Conservation (phyloP, 2,888 invertebrate genomes). For the Stratiomys singularior region DNA sequence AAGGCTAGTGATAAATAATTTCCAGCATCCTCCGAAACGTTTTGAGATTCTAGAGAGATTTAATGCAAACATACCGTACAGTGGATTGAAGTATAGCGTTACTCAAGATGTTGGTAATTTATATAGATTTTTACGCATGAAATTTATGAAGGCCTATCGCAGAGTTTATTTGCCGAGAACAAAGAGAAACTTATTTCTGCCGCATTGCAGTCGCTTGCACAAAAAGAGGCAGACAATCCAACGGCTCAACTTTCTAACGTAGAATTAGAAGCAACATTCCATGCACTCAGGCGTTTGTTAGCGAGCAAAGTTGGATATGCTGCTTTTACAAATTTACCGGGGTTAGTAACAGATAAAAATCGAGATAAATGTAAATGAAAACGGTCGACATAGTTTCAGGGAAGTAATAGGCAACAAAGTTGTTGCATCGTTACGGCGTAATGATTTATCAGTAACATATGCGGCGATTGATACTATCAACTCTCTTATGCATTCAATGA, state of each 20-base stretch:
- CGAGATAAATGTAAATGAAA: no score
- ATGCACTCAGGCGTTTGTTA: conserved; percentile 89
- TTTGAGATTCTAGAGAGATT: conserved; percentile 91
- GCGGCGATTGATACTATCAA: conserved; percentile 97
- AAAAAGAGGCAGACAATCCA: conserved; percentile 74
- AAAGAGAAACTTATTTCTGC: conserved; percentile 96
- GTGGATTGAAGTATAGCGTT: conserved; percentile 94
- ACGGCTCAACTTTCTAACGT: conserved; percentile 70
- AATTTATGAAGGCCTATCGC: conserved; percentile 58
- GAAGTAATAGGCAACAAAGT: conserved; percentile 95
- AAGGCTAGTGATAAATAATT: conserved; percentile 70
- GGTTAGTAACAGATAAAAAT: conserved; percentile 70
- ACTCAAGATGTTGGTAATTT: conserved; percentile 87
- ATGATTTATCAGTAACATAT: conserved; percentile 91
- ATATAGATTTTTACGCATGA: conserved; percentile 31
- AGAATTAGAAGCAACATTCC: conserved; percentile 94
- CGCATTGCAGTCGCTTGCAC: conserved; percentile 86
- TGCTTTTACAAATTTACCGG: conserved; percentile 89
- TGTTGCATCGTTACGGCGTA: conserved; percentile 86
- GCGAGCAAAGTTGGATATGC: conserved; percentile 99
- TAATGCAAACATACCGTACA: conserved; percentile 97
- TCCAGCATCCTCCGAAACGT: conserved; percentile 68
- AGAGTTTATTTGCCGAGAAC: conserved; percentile 97
- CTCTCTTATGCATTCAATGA: conserved; percentile 98
- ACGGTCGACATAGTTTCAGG: conserved; percentile 75